Evolutionary conservation across 2,797 vertebrate genomes (phyloP).

Genomic region (Sebastes minor): DNA sequence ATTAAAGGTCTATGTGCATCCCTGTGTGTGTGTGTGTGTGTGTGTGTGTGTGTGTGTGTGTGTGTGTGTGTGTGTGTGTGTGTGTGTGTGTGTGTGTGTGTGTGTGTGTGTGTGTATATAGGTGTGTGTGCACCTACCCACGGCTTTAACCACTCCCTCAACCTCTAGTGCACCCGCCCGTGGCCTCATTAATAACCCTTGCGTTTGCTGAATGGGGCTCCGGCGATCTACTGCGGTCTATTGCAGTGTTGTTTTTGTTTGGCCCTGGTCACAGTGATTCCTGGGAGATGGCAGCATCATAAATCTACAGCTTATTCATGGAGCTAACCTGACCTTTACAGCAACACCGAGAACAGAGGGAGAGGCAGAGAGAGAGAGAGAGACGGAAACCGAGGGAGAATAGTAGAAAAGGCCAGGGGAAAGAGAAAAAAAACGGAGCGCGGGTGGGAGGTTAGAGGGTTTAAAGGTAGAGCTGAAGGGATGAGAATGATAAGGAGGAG

Average conservation of each 20-base stretch:
- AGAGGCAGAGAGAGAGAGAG: conserved; percentile 11
- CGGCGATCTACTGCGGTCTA: conserved; percentile 65
- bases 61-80: background rate
- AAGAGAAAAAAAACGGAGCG: conserved; percentile 3
- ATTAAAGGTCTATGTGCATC: background rate
- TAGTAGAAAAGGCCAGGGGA: conserved; percentile 61
- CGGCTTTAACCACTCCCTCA: conserved; percentile 54
- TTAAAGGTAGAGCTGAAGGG: conserved; percentile 56
- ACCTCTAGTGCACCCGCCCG: conserved; percentile 55
- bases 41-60: background rate
- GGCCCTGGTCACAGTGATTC: conserved; percentile 74
- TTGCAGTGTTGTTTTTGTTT: conserved; percentile 73
- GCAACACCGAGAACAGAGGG: conserved; percentile 53
- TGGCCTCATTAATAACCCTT: conserved; percentile 75
- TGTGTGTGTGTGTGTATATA: background rate
- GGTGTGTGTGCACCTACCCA: background rate
- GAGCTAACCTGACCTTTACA: conserved; percentile 78
- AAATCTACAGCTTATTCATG: conserved; percentile 80
- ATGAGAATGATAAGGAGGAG: conserved; percentile 46
- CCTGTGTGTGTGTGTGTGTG: background rate
- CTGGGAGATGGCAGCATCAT: conserved; percentile 77
- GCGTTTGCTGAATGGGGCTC: conserved; percentile 62
- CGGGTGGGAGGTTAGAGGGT: conserved; percentile 26
- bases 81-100: background rate
- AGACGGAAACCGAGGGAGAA: conserved; percentile 38